These are phyloP conservation scores for Chaenodraco wilsoni DNA, from an alignment of 2,797 vertebrate species.

Conservation along the genomic window DNA sequence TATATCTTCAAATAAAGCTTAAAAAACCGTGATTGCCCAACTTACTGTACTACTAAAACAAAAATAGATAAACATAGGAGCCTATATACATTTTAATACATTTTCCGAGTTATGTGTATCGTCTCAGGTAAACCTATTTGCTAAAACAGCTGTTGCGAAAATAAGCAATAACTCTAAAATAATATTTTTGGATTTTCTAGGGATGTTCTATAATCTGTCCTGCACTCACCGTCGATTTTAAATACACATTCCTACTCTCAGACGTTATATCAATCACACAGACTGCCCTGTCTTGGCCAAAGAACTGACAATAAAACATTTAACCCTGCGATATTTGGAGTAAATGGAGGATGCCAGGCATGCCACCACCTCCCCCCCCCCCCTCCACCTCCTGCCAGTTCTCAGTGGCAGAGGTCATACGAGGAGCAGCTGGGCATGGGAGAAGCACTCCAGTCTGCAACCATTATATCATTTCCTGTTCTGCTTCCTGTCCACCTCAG, in stretches of 20 bases:
- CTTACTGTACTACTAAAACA: too few species aligned
- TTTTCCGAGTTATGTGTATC: too few species aligned
- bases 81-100: too few species aligned
- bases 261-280: slow-evolving; percentile 1
- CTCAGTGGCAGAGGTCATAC: slow-evolving; percentile 79
- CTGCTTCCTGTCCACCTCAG: slow-evolving; percentile 84
- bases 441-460: slow-evolving; percentile 79
- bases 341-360: slow-evolving; percentile 49
- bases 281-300: not conserved
- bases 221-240: not conserved
- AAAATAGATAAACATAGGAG: too few species aligned
- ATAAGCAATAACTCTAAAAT: not conserved
- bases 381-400: slow-evolving; percentile 59
- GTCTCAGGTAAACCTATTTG: too few species aligned
- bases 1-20: too few species aligned
- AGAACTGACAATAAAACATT: slow-evolving; percentile 15
- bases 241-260: not conserved
- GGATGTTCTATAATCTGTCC: not conserved
- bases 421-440: slow-evolving; percentile 79
- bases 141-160: too few species aligned
- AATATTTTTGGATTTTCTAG: too few species aligned
- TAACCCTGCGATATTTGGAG: slow-evolving; percentile 23
- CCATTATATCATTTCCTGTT: slow-evolving; percentile 88
- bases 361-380: slow-evolving; percentile 7
- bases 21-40: too few species aligned